Percentiles rank a stretch among this genome's conserved stretches.
Evolutionary conservation across 1,140 invertebrate species (phyloP).

Genomic region (Saxidomus purpurata): DNA sequence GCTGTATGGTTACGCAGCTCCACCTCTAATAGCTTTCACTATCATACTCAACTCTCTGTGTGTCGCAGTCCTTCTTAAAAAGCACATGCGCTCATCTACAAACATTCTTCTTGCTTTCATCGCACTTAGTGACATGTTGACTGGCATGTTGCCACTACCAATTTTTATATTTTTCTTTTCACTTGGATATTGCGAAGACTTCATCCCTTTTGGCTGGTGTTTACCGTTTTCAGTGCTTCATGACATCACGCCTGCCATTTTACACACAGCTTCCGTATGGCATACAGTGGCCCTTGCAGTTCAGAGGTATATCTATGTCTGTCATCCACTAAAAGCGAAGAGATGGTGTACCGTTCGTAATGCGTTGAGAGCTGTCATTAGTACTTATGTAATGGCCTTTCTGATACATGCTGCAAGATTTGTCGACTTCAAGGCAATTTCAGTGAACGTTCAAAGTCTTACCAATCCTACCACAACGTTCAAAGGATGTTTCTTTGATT

Average conservation of each 20-base stretch:
- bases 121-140: slow-evolving; percentile 97
- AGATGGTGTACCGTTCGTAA: slow-evolving; percentile 95
- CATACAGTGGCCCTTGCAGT: slow-evolving; percentile 94
- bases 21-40: slow-evolving; percentile 94
- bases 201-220: slow-evolving; percentile 88
- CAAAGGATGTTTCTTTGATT: slow-evolving; percentile 70
- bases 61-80: slow-evolving; percentile 90
- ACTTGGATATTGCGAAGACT: slow-evolving; percentile 93
- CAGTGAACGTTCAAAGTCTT: slow-evolving; percentile 89
- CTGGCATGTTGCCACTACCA: slow-evolving; percentile 94
- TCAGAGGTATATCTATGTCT: slow-evolving; percentile 96
- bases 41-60: slow-evolving; percentile 96
- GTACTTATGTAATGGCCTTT: slow-evolving; percentile 91
- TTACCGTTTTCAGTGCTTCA: slow-evolving; percentile 90
- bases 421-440: slow-evolving; percentile 89
- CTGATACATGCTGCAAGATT: slow-evolving; percentile 93
- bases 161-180: slow-evolving; percentile 96
- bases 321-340: slow-evolving; percentile 93
- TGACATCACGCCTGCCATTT: slow-evolving; percentile 91
- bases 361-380: slow-evolving; percentile 92
- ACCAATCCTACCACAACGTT: slow-evolving; percentile 87
- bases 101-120: slow-evolving; percentile 92
- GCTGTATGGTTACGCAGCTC: slow-evolving; percentile 90
- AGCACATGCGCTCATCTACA: slow-evolving; percentile 90
- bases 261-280: slow-evolving; percentile 97